Percentiles rank a stretch among this genome's conserved stretches.
These are phyloP conservation scores for Calameuta pallipes DNA, from an alignment of 2,888 invertebrate species.

Conservation along the genomic window DNA sequence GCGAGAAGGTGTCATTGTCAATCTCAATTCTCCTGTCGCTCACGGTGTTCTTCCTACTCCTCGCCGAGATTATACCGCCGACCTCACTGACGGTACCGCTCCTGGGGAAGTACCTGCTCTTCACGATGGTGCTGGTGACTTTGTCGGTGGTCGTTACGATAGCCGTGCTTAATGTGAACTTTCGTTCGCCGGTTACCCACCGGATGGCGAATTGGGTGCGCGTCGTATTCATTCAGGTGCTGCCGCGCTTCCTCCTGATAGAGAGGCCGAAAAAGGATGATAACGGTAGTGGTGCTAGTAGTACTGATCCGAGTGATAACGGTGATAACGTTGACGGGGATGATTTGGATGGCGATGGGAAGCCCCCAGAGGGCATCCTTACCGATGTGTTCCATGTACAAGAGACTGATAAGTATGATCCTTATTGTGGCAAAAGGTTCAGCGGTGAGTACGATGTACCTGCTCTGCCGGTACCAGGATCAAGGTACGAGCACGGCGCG, in stretches of 20 bases:
- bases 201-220: constrained; percentile 93
- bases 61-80: constrained; percentile 95
- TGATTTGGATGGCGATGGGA: constrained; percentile 71
- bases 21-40: constrained; percentile 92
- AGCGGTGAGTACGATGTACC: constrained; percentile 82
- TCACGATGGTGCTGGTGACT: constrained; percentile 95
- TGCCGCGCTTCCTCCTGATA: constrained; percentile 89
- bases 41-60: constrained; percentile 92
- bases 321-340: constrained; percentile 68
- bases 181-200: constrained; percentile 91
- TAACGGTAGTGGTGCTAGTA: constrained; percentile 39
- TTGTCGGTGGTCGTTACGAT: constrained; percentile 93
- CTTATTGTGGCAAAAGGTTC: constrained; percentile 72
- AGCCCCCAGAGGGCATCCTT: constrained; percentile 74
- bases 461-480: not conserved
- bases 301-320: constrained; percentile 63
- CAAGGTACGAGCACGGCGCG: constrained; percentile 68
- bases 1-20: constrained; percentile 97
- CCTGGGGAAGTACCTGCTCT: constrained; percentile 90
- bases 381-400: constrained; percentile 83
- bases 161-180: constrained; percentile 93
- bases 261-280: constrained; percentile 87
- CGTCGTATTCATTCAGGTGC: constrained; percentile 84
- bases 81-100: constrained; percentile 93
- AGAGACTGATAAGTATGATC: constrained; percentile 75